These are phyloP conservation scores for Lathamus discolor DNA, from an alignment of 2,113 vertebrate genomes.

Conservation along the genomic window DNA sequence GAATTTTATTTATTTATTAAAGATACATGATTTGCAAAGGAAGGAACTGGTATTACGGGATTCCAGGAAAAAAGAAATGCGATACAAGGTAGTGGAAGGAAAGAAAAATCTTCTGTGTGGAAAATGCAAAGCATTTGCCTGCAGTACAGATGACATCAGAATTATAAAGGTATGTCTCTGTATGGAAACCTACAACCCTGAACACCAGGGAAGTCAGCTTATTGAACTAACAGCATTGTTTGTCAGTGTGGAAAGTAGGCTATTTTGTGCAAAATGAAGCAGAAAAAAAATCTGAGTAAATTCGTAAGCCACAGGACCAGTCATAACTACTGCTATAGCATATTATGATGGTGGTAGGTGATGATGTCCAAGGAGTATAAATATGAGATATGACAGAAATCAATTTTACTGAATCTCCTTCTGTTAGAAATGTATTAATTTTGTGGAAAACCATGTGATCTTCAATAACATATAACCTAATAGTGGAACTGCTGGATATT, in stretches of 20 bases:
- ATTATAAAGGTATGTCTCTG: constrained; percentile 65
- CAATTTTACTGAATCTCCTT: background rate
- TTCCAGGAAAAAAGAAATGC: constrained; percentile 5
- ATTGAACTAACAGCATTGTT: background rate
- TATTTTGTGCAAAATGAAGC: background rate
- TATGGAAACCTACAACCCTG: background rate
- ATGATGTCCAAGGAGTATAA: background rate
- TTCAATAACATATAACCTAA: background rate
- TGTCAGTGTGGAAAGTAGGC: background rate
- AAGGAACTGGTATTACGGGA: constrained; percentile 65
- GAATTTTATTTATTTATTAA: background rate
- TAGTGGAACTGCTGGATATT: background rate
- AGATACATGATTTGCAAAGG: constrained; percentile 62
- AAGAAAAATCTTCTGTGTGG: constrained; percentile 66
- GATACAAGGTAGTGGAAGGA: background rate
- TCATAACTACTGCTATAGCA: background rate
- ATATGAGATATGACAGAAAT: rapidly evolving
- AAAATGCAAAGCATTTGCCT: constrained; percentile 71
- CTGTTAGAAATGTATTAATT: background rate
- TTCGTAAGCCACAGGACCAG: background rate
- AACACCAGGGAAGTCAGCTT: background rate
- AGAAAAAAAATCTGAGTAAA: background rate
- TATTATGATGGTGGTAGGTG: background rate
- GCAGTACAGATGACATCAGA: constrained; percentile 69
- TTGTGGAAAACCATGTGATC: background rate